Conservation (phyloP, 2,888 invertebrate genomes). For the Drosophila ochracea region DNA sequence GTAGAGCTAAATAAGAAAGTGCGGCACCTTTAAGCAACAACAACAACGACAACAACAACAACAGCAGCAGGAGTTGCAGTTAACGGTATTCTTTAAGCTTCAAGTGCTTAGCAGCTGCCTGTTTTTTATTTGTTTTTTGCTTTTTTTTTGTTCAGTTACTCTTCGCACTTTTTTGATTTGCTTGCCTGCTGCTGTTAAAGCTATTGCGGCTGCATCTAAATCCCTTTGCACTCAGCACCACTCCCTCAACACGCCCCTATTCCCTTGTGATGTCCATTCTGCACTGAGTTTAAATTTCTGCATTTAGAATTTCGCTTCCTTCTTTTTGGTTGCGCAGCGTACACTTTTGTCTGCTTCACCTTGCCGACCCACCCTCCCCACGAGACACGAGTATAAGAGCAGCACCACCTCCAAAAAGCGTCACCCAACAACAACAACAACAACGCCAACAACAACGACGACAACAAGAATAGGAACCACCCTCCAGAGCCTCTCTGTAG, state of each 20-base stretch:
- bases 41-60: conserved; percentile 9
- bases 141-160: conserved; percentile 5
- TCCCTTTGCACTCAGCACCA: not conserved
- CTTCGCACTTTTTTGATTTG: conserved; percentile 1
- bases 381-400: conserved; percentile 5
- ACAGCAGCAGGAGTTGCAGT: conserved; percentile 4
- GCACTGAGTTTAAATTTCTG: conserved; percentile 44
- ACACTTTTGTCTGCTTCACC: conserved; percentile 50
- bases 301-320: conserved; percentile 54
- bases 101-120: conserved; percentile 49
- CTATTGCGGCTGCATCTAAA: conserved; percentile 27
- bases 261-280: conserved; percentile 16
- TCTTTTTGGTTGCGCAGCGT: conserved; percentile 31
- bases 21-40: conserved; percentile 55
- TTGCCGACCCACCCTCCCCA: conserved; percentile 8
- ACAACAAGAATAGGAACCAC: conserved; percentile 10
- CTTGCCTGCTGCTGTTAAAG: conserved; percentile 16
- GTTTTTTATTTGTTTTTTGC: conserved; percentile 9
- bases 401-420: conserved; percentile 8
- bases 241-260: not conserved
- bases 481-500: conserved; percentile 46
- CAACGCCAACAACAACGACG: not conserved
- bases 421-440: conserved; percentile 10
- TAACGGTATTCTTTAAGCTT: conserved; percentile 48
- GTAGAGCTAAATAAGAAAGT: conserved; percentile 36